These are phyloP conservation scores for Venustoraphidia nigricollis DNA, from an alignment of 2,888 invertebrate genomes.

Conservation along the genomic window DNA sequence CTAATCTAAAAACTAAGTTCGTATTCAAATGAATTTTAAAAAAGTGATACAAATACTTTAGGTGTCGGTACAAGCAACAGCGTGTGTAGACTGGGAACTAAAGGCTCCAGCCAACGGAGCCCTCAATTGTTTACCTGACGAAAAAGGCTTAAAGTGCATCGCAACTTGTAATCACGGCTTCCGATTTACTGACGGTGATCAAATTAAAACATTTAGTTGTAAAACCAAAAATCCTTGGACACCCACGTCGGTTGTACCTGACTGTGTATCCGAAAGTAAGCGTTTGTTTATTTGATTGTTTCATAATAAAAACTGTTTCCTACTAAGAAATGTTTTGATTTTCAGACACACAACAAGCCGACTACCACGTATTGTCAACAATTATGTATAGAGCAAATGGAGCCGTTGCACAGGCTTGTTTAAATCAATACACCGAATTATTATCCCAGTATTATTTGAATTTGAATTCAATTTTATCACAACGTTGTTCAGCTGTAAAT, in stretches of 20 bases:
- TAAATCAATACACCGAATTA: slow-evolving; percentile 72
- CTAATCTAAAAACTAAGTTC: too few species aligned
- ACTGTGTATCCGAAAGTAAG: slow-evolving; percentile 84
- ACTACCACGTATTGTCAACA: slow-evolving; percentile 77
- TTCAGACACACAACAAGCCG: slow-evolving; percentile 82
- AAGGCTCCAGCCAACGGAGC: slow-evolving; percentile 79
- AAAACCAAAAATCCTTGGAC: slow-evolving; percentile 69
- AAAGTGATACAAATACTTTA: slow-evolving; percentile 15
- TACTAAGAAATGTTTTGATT: slow-evolving; percentile 10
- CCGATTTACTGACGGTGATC: slow-evolving; percentile 81
- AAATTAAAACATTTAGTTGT: slow-evolving; percentile 74
- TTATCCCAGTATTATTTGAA: slow-evolving; percentile 64
- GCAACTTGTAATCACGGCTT: slow-evolving; percentile 81
- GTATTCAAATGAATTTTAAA: too few species aligned
- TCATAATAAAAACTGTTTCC: slow-evolving; percentile 3
- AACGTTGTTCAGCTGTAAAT: slow-evolving; percentile 86
- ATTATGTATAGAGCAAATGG: slow-evolving; percentile 81
- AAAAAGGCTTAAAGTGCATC: slow-evolving; percentile 71
- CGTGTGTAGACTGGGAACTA: slow-evolving; percentile 90
- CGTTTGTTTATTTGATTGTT: slow-evolving; percentile 8
- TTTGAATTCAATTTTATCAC: slow-evolving; percentile 69
- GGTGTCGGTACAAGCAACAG: slow-evolving; percentile 81
- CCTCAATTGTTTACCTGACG: slow-evolving; percentile 71
- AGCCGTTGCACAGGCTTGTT: slow-evolving; percentile 69
- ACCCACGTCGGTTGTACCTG: slow-evolving; percentile 80